Percentiles rank a stretch among this genome's conserved stretches.
Conservation (phyloP, 2,113 vertebrate species). For the Anolis carolinensis region DNA sequence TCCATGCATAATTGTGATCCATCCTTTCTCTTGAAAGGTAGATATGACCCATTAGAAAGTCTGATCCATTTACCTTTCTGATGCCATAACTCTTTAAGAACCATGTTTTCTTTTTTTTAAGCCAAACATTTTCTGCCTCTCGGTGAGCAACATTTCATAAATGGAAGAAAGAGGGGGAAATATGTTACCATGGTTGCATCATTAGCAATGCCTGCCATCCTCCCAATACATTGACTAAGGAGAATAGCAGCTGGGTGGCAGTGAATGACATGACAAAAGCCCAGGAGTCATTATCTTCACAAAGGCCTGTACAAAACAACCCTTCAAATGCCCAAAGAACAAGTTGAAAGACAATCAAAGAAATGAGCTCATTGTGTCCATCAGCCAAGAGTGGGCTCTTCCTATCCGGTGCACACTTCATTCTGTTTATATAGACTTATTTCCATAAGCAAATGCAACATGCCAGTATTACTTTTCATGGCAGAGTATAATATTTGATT, state of each 20-base stretch:
- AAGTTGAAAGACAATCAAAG: not conserved
- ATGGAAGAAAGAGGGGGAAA: not conserved
- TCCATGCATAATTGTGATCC: too few relatives aligned
- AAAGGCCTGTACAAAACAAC: not conserved
- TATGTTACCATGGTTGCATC: conserved; percentile 10
- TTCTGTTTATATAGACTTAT: not conserved
- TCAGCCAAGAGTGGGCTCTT: not conserved
- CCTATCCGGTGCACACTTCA: not conserved
- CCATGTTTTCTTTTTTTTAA: not conserved
- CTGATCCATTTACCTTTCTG: not conserved
- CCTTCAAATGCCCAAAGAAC: too few relatives aligned
- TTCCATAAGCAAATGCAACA: not conserved
- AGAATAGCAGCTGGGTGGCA: not conserved
- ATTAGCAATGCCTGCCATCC: not conserved
- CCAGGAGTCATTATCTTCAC: not conserved
- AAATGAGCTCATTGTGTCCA: not conserved
- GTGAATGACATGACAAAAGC: not conserved
- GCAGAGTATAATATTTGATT: too few relatives aligned
- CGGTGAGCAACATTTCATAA: not conserved
- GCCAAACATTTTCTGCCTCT: not conserved
- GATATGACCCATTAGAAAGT: not conserved
- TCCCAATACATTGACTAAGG: conserved; percentile 2
- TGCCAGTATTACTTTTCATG: too few relatives aligned
- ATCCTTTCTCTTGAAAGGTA: not conserved
- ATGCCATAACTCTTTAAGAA: not conserved